A percentile compares a stretch with the other conserved stretches of the same genome.
phyloP scores from a whole-genome alignment of 2,888 invertebrate species.

The Danaus chrysippus region DNA sequence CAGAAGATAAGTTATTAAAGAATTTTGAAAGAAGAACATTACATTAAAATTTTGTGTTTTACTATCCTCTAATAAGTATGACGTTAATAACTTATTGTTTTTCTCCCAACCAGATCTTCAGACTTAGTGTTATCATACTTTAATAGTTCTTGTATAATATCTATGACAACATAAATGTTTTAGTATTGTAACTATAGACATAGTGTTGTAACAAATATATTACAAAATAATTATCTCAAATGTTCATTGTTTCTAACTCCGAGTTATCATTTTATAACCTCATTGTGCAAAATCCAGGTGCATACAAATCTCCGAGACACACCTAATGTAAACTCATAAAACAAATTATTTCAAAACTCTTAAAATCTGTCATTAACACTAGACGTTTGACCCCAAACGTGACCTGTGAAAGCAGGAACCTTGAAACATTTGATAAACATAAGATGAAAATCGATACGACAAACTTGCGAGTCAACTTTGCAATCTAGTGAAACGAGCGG shows the following conservation, averaged over 20 bases:
- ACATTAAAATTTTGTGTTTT: too few species aligned
- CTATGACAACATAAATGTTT: too few species aligned
- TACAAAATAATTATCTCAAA: too few species aligned
- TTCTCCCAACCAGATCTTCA: too few species aligned
- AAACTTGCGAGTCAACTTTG: slow-evolving; percentile 73
- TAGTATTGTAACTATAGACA: too few species aligned
- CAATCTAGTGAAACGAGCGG: slow-evolving; percentile 67
- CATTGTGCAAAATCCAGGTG: not conserved
- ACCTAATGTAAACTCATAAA: not conserved
- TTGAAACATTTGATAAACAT: slow-evolving; percentile 74
- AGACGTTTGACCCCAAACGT: slow-evolving; percentile 27
- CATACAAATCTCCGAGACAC: not conserved
- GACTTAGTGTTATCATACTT: too few species aligned
- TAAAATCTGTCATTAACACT: not conserved
- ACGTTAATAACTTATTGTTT: too few species aligned
- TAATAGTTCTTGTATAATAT: too few species aligned
- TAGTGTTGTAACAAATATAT: too few species aligned
- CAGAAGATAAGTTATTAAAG: not conserved
- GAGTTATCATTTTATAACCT: not conserved
- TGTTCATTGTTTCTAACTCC: too few species aligned
- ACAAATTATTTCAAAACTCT: not conserved
- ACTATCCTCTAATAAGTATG: too few species aligned
- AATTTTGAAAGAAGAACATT: not conserved
- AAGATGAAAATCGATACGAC: slow-evolving; percentile 75
- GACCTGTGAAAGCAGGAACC: slow-evolving; percentile 46